Conservation (phyloP, 2,797 vertebrate species). For the Hoplostethus atlanticus region DNA sequence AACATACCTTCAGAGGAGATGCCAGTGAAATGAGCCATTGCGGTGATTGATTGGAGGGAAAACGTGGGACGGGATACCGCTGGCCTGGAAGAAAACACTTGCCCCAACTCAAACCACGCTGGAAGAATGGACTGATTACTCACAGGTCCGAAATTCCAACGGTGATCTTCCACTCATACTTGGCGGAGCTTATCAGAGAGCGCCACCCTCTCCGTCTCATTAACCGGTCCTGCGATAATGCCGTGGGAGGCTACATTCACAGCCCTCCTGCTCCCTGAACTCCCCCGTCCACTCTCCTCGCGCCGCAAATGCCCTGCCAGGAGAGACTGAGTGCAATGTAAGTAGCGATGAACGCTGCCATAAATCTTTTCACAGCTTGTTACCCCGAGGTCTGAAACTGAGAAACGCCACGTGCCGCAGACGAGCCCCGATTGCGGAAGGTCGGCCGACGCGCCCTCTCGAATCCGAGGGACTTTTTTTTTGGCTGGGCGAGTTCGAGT, state of each 20-base stretch:
- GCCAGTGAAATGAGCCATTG: too few species aligned
- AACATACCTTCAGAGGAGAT: too few species aligned
- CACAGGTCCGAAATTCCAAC: background rate
- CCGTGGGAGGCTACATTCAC: slow-evolving; percentile 13
- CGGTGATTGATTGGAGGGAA: too few species aligned
- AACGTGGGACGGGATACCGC: too few species aligned
- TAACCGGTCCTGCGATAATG: slow-evolving; percentile 23
- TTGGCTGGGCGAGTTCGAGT: too few species aligned
- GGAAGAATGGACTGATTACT: slow-evolving; percentile 8
- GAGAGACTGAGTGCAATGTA: slow-evolving; percentile 30
- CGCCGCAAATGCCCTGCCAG: slow-evolving; percentile 17
- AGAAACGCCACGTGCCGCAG: background rate
- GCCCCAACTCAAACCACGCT: background rate
- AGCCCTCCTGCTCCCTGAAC: background rate
- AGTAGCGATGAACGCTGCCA: slow-evolving; percentile 13
- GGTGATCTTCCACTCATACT: background rate
- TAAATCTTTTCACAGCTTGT: slow-evolving; percentile 42
- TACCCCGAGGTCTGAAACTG: background rate
- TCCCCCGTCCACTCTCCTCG: background rate
- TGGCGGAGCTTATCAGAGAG: slow-evolving; percentile 9
- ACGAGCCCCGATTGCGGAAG: background rate
- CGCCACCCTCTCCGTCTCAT: slow-evolving; percentile 27
- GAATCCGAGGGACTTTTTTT: background rate
- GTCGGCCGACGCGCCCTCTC: background rate
- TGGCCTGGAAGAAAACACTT: too few species aligned